Evolutionary conservation across 1,140 invertebrate genomes (phyloP), one percentile per base, ranked within the genome.

Genomic region (Nasonia vitripennis): DNA sequence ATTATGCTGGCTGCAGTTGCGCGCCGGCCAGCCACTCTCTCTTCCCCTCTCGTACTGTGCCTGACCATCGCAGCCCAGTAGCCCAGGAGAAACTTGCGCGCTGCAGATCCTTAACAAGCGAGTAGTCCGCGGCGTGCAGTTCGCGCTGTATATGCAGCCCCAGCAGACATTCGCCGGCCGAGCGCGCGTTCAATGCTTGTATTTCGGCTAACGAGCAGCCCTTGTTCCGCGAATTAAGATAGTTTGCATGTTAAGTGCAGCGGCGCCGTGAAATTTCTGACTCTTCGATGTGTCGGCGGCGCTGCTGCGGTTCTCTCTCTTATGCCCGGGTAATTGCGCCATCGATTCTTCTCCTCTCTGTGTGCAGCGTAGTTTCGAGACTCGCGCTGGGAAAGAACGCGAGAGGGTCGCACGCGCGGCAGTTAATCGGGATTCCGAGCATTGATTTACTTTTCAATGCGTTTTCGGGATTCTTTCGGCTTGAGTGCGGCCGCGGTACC

Each of bases 171-270:
- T 68, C 67, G 67, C 10, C n/a, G 48, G 48, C 48, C 48, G 14
- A 17, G 1, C 68, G 23, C 23, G 51, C 27, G 78, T 45, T 80
- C 78, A 80, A 80, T 80, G 62, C 48, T 37, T 80, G 62, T 68
- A 37, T 51, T 73, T 81, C 23, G 48, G 45, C 81, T 82, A 82
- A 82, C 81, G 81, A 82, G 79, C 41, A 81, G 70, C 81, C 41
- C 81, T 82, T 75, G 81, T 75, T 81, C 70, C 37, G 27, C 9
- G 71, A 75, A 82, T 82, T 82, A 82, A 82, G 81, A 82, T 75
- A 75, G 81, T 75, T 82, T 67, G 81, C 45, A 67, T 75, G 70
- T 45, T 55, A 41, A 55, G 79, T 37, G 79, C n/a, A 71, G 27
- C 70, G 23, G 23, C 68, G 2, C 68, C 2, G 11, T 14, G 78